Evolutionary conservation across 2,113 vertebrate species (phyloP), one percentile per base, ranked within the genome.

Genomic region (Vicugna pacos): DNA sequence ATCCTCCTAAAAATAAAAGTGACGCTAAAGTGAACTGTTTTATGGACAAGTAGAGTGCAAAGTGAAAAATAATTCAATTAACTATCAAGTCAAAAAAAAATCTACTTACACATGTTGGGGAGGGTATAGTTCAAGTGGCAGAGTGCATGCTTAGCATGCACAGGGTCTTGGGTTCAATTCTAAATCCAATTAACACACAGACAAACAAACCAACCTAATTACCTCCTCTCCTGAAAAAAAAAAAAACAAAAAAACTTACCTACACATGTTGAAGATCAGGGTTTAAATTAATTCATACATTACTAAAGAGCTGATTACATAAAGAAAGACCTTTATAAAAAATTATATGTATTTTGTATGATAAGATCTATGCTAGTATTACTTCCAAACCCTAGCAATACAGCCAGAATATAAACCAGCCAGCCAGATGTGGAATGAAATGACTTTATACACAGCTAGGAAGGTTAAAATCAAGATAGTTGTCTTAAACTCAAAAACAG

Each of bases 1-100:
- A 0, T 20, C 69, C 52, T 70, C 35, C 88, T 90, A 93, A 92
- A 94, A 97, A 54, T 81, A 84, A 85, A 60, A 91, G 56, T 88
- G 17, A 28, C 19, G 46, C 52, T 60, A 93, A 69, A 70, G 80
- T 70, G 26, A 6, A 60, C 24, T 85, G 32, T 38, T 92, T 60
- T 26, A 70, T 13, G 93, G 28, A 26, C 56, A 75, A 82, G 24
- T 13, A 79, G 16, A 22, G 11, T 52, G 5, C 76, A 92, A 94
- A 54, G 11, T 19, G 93, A 94, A 97, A 92, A 72, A 69, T 58
- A 7, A 93, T 38, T 86, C 10, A 3, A 84, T 87, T 94, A 88
- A 90, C 80, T 65, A 69, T 70, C 82, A 65, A 86, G 64, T 11
- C 93, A 13, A 91, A 89, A 87, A 93, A 38, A 58, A 93, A 42